Evolutionary conservation across 2,113 vertebrate genomes (phyloP).

Genomic region (Oreochromis tanganicae): DNA sequence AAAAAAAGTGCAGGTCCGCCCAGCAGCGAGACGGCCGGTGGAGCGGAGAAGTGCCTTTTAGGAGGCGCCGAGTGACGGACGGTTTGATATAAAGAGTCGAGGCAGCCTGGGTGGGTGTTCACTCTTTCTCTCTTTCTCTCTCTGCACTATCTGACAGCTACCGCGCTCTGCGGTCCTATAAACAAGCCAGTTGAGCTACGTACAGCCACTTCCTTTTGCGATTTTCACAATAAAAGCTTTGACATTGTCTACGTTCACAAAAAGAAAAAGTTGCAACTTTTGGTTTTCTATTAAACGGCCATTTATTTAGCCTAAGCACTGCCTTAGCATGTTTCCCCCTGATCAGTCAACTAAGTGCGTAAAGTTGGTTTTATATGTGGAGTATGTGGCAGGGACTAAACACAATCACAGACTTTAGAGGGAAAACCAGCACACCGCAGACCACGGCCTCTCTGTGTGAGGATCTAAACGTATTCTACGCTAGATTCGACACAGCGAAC

Average conservation of each 20-base stretch:
- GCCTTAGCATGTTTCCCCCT: fast-evolving
- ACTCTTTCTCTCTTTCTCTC: not conserved
- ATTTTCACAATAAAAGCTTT: constrained; percentile 24
- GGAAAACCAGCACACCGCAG: no score
- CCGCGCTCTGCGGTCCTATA: not conserved
- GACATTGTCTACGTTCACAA: not conserved
- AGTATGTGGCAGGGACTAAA: no score
- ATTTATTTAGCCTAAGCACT: not conserved
- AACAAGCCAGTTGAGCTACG: not conserved
- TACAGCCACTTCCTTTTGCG: fast-evolving
- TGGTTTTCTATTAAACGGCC: not conserved
- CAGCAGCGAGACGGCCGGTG: constrained; percentile 29
- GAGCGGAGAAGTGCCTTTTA: constrained; percentile 10
- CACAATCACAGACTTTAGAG: no score
- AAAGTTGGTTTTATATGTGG: not conserved
- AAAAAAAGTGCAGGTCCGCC: constrained; percentile 18
- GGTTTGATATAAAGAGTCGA: constrained; percentile 1
- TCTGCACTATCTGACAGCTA: constrained; percentile 30
- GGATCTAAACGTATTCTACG: no score
- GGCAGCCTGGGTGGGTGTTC: not conserved
- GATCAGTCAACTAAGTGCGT: not conserved
- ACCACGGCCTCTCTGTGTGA: no score
- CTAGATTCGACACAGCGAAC: no score
- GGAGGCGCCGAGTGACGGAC: constrained; percentile 12
- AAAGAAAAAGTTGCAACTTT: not conserved